A percentile compares a stretch with the other conserved stretches of the same genome.
Evolutionary conservation across 1,140 invertebrate species (phyloP).

Genomic region (Camponotus pennsylvanicus): DNA sequence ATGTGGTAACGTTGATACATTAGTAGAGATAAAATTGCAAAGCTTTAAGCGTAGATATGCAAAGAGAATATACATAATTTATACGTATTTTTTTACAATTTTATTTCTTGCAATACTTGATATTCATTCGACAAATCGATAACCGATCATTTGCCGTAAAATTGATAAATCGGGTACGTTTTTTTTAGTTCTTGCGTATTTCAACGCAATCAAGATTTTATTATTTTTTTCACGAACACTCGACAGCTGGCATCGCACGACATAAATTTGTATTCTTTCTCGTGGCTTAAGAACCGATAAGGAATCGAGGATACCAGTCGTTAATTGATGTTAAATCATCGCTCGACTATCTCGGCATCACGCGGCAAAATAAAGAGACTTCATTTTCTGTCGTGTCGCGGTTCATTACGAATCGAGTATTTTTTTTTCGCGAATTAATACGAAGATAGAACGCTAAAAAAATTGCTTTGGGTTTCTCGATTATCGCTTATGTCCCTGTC

Average conservation of each 20-base stretch:
- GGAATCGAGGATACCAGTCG: neutral
- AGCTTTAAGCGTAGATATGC: neutral
- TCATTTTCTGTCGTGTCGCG: neutral
- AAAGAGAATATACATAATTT: neutral
- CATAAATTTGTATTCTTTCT: slow-evolving; percentile 22
- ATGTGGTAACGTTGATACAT: slow-evolving; percentile 3
- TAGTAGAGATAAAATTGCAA: neutral
- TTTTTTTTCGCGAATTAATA: slow-evolving; percentile 36
- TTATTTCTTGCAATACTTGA: neutral
- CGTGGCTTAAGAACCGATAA: neutral
- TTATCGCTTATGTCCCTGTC: slow-evolving; percentile 25
- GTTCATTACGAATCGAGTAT: slow-evolving; percentile 22
- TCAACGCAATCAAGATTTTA: neutral
- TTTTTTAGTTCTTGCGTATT: neutral
- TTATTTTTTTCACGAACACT: neutral
- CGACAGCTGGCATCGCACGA: neutral
- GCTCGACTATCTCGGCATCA: neutral
- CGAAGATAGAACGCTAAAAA: neutral
- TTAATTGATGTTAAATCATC: slow-evolving; percentile 54
- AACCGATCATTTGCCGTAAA: neutral
- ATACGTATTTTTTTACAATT: neutral
- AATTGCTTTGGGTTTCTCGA: neutral
- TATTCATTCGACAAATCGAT: neutral
- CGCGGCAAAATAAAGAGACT: neutral
- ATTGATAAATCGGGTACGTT: neutral